Base-by-base conservation (phyloP, 2,797 vertebrate species). In the Mus spretus region DNA sequence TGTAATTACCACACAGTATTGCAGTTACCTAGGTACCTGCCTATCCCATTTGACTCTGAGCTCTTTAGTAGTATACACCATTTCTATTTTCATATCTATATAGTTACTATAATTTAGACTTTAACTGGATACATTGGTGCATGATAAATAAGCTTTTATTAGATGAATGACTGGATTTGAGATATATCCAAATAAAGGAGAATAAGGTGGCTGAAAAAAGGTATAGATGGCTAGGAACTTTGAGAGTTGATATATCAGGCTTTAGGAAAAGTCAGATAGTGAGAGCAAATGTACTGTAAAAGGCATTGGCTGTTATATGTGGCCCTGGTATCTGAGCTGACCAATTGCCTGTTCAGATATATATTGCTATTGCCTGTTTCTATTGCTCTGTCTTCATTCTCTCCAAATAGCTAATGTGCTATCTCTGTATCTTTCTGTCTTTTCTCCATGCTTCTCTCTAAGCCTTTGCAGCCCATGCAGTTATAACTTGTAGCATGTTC, bases 391-490 rank as follows among this genome's bases (percentile, higher is more conserved):
- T 47, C 14, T 93, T 77, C 77, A 97, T 97, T 96, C 72, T 89
- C 90, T 97, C 40, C n/a, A 96, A 50, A 96, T 88, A 97, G 78
- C 75, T 79, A 85, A 81, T 87, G 85, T 92, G 93, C 57, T 89
- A 47, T 95, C 90, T 94, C 59, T 96, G 24, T 96, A 96, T 47
- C 82, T 97, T 94, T 95, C 24, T 96, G 90, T 94, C 67, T 87
- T 97, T 97, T 97, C 61, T 77, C 89, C 59, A 75, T 80, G 78
- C 59, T 86, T 98, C 96, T 96, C 83, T 96, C 34, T 96, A 82
- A 72, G 10, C 10, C 24, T 89, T 59, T 87, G 79, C 74, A 77
- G 1, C 1, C 1, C 3, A 9, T 67, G 26, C 11, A n/a, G 26
- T n/a, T 92, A 3, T 37, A 31, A 6, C 5, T 20, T 55, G 50